Percentiles rank a stretch among this genome's conserved stretches.
These are phyloP conservation scores for Tenualosa ilisha DNA, from an alignment of 2,797 vertebrate genomes.

Conservation along the genomic window DNA sequence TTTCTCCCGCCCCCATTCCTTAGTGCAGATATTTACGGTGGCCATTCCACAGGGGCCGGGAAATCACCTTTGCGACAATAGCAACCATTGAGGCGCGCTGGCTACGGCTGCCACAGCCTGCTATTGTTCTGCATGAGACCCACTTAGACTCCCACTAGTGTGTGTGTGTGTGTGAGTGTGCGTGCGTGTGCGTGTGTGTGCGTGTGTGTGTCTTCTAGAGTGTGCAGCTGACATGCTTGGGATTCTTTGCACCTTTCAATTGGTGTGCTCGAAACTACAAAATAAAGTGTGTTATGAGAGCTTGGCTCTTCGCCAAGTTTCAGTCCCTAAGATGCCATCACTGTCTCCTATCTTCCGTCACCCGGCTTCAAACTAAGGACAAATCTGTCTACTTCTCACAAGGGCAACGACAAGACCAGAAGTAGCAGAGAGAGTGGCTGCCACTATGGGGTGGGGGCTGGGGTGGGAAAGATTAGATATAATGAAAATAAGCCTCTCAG, in stretches of 20 bases:
- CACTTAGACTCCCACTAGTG: background rate
- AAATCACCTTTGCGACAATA: conserved; percentile 54
- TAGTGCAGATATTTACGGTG: conserved; percentile 32
- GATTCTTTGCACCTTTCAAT: conserved; percentile 62
- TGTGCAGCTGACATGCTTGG: conserved; percentile 59
- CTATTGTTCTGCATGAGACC: conserved; percentile 45
- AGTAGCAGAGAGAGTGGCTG: conserved; percentile 57
- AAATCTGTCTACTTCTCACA: conserved; percentile 61
- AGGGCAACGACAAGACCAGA: conserved; percentile 50
- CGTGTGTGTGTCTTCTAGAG: conserved; percentile 46
- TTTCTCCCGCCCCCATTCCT: conserved; percentile 47
- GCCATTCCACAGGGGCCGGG: conserved; percentile 32
- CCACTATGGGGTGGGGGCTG: conserved; percentile 51
- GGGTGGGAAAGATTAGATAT: conserved; percentile 80
- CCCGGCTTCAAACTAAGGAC: background rate
- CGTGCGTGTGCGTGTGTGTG: conserved; percentile 44
- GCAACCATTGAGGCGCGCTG: conserved; percentile 53
- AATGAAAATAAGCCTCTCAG: conserved; percentile 82
- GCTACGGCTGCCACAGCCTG: conserved; percentile 50
- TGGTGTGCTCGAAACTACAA: conserved; percentile 61
- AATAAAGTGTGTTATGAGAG: conserved; percentile 53
- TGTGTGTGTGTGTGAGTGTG: background rate
- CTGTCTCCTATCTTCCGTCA: background rate
- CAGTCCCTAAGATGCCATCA: conserved; percentile 24
- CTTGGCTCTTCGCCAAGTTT: conserved; percentile 71